Evolutionary conservation across 2,888 invertebrate genomes (phyloP).

Genomic region (Rhagonycha fulva): DNA sequence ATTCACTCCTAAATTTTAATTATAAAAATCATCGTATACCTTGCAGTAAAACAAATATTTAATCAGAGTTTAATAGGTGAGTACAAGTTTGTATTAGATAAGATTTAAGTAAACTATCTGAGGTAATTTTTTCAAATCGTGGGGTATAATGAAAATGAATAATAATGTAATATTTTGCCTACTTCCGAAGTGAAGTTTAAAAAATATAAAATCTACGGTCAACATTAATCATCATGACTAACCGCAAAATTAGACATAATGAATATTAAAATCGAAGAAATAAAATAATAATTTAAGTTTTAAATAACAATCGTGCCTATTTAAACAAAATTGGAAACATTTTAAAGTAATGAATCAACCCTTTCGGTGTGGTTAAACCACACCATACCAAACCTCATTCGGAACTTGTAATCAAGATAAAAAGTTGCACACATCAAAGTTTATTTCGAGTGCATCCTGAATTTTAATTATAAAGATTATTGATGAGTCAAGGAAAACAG

Average conservation of each 20-base stretch:
- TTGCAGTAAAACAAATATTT: neutral
- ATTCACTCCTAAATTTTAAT: neutral
- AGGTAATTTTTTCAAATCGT: neutral
- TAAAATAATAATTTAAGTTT: constrained; percentile 2
- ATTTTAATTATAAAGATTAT: constrained; percentile 9
- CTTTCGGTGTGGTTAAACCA: neutral
- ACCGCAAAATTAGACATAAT: constrained; percentile 2
- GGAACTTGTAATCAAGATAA: constrained; percentile 18
- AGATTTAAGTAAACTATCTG: neutral
- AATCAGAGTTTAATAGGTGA: neutral
- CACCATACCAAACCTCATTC: neutral
- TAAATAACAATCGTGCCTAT: constrained; percentile 12
- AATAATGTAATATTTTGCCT: neutral
- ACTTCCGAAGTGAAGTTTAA: neutral
- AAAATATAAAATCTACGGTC: neutral
- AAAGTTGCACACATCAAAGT: constrained; percentile 7
- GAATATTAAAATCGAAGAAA: constrained; percentile 5
- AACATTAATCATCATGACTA: neutral
- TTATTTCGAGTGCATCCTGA: constrained; percentile 9
- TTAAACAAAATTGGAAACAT: constrained; percentile 13
- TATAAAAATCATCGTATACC: neutral
- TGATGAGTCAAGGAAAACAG: constrained; percentile 5
- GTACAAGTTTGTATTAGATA: neutral
- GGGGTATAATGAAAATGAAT: too few relatives aligned
- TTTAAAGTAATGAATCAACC: constrained; percentile 20